These are phyloP conservation scores for Nudaria mundana DNA, from an alignment of 2,888 invertebrate species.

Conservation along the genomic window DNA sequence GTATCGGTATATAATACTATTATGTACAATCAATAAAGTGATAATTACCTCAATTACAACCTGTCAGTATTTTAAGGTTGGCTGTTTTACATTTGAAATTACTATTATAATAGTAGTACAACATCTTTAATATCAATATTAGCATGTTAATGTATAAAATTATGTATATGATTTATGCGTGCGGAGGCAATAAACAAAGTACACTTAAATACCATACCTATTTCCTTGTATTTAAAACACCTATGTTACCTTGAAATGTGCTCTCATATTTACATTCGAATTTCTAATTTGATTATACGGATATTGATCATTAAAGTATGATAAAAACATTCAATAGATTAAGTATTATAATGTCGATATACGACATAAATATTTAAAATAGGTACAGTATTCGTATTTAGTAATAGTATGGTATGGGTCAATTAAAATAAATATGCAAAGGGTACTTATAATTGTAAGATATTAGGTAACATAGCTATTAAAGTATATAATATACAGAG, in stretches of 20 bases:
- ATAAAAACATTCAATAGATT: background rate
- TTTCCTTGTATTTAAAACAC: constrained; percentile 28
- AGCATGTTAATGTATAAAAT: constrained; percentile 17
- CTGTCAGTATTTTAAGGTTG: constrained; percentile 21
- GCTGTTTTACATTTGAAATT: constrained; percentile 10
- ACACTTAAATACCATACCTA: constrained; percentile 26
- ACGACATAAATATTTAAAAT: too few species aligned
- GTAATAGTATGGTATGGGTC: too few species aligned
- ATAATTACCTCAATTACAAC: constrained; percentile 27
- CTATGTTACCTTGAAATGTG: constrained; percentile 30
- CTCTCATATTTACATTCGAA: constrained; percentile 29
- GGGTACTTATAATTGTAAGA: too few species aligned
- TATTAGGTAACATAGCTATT: too few species aligned
- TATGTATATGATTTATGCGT: constrained; percentile 28
- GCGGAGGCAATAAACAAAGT: constrained; percentile 26
- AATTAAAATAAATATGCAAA: too few species aligned
- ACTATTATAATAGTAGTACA: constrained; percentile 9
- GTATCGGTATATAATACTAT: constrained; percentile 30
- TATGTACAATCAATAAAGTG: constrained; percentile 20
- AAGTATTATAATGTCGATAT: too few species aligned
- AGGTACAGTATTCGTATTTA: too few species aligned
- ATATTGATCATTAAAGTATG: constrained; percentile 2
- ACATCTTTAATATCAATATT: constrained; percentile 22
- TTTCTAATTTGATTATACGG: constrained; percentile 18
- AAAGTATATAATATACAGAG: too few species aligned